phyloP scores from a whole-genome alignment of 2,113 vertebrate species.

The Ellobius talpinus region DNA sequence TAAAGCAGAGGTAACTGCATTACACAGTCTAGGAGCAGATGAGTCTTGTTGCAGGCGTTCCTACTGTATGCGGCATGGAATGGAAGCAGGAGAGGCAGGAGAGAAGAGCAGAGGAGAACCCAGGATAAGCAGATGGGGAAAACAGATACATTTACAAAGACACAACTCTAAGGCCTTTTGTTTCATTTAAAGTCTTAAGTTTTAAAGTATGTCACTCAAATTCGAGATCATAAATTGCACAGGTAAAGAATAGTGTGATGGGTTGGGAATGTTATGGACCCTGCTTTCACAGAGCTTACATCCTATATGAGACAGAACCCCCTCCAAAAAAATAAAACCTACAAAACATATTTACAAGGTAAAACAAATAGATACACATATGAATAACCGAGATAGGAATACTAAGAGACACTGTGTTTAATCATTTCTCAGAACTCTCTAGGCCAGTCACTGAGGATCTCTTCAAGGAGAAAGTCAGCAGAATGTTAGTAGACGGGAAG shows the following conservation, averaged over 20 bases:
- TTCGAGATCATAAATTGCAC: slow-evolving; percentile 42
- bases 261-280: not conserved
- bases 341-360: slow-evolving; percentile 70
- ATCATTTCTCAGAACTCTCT: slow-evolving; percentile 39
- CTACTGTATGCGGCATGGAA: not conserved
- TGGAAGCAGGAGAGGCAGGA: slow-evolving; percentile 14
- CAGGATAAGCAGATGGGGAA: slow-evolving; percentile 3
- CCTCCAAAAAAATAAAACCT: not conserved
- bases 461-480: slow-evolving; percentile 50
- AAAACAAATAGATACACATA: slow-evolving; percentile 72
- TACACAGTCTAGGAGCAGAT: not conserved
- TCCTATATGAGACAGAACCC: slow-evolving; percentile 24
- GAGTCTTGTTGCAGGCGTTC: not conserved
- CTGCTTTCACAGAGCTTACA: slow-evolving; percentile 72
- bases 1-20: slow-evolving; percentile 1
- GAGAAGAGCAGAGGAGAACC: not conserved
- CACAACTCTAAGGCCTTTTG: slow-evolving; percentile 54
- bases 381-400: slow-evolving; percentile 58
- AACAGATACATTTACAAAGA: slow-evolving; percentile 27
- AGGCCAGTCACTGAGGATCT: slow-evolving; percentile 34
- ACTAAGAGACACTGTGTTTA: slow-evolving; percentile 51
- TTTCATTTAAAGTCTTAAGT: slow-evolving; percentile 61
- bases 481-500: slow-evolving; percentile 29
- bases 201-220: slow-evolving; percentile 59
- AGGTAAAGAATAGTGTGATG: not conserved